Base-by-base conservation (phyloP, 2,888 invertebrate species). In the Cantharis rustica region DNA sequence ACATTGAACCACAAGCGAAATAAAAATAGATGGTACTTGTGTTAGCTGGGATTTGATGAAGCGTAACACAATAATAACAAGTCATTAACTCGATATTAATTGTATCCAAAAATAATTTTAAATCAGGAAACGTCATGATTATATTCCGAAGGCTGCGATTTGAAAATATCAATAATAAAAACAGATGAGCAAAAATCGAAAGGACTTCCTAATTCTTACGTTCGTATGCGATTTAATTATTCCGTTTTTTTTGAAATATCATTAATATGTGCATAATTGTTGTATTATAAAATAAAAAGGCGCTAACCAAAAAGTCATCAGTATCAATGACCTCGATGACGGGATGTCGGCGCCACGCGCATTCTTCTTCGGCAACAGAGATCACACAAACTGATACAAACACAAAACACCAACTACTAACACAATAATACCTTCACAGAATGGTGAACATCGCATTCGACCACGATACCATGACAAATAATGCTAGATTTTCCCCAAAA, bases 321-420 rank as follows among this genome's bases (percentile, higher is more conserved):
- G 61, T 72, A 75, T 71, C 77, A 75, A 75, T 75, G 77, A 77
- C 77, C 77, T 61, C 75, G 31, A 69, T 75, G 75, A 47, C 47
- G 47, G 47, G 47, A 71, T 66, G 69, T 66, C 71, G 77, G 77
- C 77, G 77, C 75, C 77, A 77, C 72, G 74, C 72, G 75, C 77
- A 74, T 76, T 76, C 76, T 73, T 76, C 71, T 70, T 63, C 64
- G 13, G 64, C 74, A 73, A 68, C 77, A 68, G 62, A 73, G 66
- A 16, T 17, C 17, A 16, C n/a, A 70, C 71, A 68, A 74, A 66
- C 20, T n/a, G 64, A 66, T 66, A 47, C 47, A 7, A 47, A 47
- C 47, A n/a, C 47, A 47, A n/a, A 47, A 47, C 47, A 47, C n/a
- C 47, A 7, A 47, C 47, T 47, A 47, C 47, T 47, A 47, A 47